Conservation (phyloP, 2,888 invertebrate genomes). For the Philaethria dido region DNA sequence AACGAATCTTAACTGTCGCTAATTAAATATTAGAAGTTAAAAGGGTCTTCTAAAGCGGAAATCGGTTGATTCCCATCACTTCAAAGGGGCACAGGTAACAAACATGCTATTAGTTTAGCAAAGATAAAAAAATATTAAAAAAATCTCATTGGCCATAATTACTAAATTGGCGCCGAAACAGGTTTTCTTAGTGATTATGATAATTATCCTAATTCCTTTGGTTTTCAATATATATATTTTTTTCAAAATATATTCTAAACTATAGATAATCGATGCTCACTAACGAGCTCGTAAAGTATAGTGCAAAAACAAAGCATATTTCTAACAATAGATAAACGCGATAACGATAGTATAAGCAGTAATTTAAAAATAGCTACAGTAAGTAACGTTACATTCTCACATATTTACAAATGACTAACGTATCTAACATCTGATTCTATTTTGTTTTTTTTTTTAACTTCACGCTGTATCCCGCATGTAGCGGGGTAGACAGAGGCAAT, state of each 20-base stretch:
- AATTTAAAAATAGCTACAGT: no score
- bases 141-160: conserved; percentile 50
- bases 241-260: not conserved
- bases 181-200: conserved; percentile 78
- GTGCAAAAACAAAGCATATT: not conserved
- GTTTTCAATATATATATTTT: conserved; percentile 62
- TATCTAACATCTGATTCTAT: conserved; percentile 48
- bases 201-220: conserved; percentile 74
- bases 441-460: no score
- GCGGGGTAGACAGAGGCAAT: no score
- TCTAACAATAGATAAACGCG: not conserved
- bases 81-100: conserved; percentile 41
- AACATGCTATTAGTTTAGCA: conserved; percentile 40
- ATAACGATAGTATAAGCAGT: conserved; percentile 4
- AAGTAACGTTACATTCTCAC: conserved; percentile 55
- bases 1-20: conserved; percentile 34
- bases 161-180: conserved; percentile 56
- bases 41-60: conserved; percentile 37
- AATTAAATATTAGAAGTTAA: conserved; percentile 39
- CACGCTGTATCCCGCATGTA: no score
- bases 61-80: conserved; percentile 36
- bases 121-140: conserved; percentile 43
- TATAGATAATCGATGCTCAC: conserved; percentile 5
- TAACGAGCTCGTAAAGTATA: conserved; percentile 34
- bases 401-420: conserved; percentile 70